These are phyloP conservation scores for Hypolimnas misippus DNA, from an alignment of 2,888 invertebrate genomes.

Conservation along the genomic window DNA sequence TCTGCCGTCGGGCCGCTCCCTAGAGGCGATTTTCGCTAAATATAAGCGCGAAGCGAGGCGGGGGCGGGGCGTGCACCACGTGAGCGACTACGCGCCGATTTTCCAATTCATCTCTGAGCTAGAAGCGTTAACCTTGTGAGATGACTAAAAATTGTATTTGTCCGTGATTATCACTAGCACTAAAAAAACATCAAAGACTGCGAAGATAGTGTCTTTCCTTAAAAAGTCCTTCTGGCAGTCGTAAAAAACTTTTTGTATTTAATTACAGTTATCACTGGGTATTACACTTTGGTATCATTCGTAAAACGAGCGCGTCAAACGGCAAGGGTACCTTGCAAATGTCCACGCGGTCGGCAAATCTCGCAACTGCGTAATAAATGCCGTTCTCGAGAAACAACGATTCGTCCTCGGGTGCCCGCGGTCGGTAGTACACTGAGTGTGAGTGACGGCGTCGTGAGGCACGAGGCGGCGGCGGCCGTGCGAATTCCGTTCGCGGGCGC, in stretches of 20 bases:
- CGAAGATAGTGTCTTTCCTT: constrained; percentile 52
- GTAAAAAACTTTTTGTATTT: constrained; percentile 74
- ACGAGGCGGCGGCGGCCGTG: constrained; percentile 72
- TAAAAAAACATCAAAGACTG: constrained; percentile 46
- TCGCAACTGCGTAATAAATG: constrained; percentile 81
- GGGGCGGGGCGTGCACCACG: constrained; percentile 81
- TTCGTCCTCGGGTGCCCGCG: constrained; percentile 72
- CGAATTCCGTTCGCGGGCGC: constrained; percentile 61
- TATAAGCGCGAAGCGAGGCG: constrained; percentile 79
- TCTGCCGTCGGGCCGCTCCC: constrained; percentile 77
- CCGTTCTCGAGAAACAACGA: constrained; percentile 61
- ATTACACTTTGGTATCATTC: constrained; percentile 32
- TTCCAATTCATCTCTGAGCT: constrained; percentile 83
- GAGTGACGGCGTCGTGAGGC: constrained; percentile 68
- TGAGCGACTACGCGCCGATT: constrained; percentile 84
- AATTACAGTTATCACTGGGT: constrained; percentile 73
- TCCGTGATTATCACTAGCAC: constrained; percentile 61
- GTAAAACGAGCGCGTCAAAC: constrained; percentile 23
- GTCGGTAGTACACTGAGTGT: constrained; percentile 79
- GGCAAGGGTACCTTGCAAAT: constrained; percentile 42
- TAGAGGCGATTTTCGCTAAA: constrained; percentile 84
- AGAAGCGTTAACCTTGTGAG: constrained; percentile 83
- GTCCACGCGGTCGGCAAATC: constrained; percentile 77
- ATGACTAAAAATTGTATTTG: constrained; percentile 75
- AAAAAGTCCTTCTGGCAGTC: constrained; percentile 62